Evolutionary conservation across 2,113 vertebrate genomes (phyloP).

Genomic region (Microcebus tavaratra): DNA sequence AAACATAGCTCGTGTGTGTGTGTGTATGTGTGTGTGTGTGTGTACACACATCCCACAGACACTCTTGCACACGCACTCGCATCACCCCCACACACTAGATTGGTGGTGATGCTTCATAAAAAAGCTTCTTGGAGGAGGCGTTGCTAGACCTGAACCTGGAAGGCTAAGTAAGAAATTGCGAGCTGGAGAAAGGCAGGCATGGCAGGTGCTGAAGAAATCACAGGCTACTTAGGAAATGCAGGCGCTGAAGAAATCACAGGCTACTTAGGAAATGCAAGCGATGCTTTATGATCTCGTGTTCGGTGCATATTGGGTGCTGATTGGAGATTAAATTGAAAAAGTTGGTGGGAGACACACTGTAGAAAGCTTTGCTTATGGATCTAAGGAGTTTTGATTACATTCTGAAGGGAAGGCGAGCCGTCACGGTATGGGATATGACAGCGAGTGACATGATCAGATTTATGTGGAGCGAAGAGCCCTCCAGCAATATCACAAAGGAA

Average conservation of each 20-base stretch:
- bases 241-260: background rate
- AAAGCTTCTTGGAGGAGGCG: background rate
- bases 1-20: background rate
- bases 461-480: constrained; percentile 26
- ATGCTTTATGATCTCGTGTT: background rate
- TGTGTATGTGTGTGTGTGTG: no score
- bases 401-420: background rate
- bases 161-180: background rate
- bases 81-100: background rate
- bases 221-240: no score
- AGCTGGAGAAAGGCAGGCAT: background rate
- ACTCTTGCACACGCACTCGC: no score
- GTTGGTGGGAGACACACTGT: background rate
- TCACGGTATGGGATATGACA: background rate
- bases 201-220: no score
- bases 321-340: background rate
- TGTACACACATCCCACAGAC: rapidly evolving
- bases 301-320: background rate
- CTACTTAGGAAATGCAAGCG: background rate
- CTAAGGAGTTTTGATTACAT: background rate
- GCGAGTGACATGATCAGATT: constrained; percentile 9
- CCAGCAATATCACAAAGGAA: background rate
- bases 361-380: background rate
- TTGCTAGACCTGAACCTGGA: background rate
- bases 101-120: background rate